Evolutionary conservation across 2,113 vertebrate genomes (phyloP).

Genomic region (Anguilla rostrata): DNA sequence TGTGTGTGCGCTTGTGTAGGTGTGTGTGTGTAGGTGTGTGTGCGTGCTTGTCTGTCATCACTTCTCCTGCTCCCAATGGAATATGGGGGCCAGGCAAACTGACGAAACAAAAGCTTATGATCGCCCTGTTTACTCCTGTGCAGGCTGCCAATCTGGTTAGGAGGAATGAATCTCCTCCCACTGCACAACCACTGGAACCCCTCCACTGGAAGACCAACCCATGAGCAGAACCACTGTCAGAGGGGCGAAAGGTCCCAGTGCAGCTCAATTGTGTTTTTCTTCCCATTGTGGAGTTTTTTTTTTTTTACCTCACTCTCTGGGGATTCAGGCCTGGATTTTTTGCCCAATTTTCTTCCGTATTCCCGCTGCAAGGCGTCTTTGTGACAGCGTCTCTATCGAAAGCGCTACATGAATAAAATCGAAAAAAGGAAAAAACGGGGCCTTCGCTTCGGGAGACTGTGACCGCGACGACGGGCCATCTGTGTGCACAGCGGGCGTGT

Average conservation of each 20-base stretch:
- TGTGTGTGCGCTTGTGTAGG: too few species aligned
- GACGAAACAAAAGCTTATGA: neutral
- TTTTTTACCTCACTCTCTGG: too few species aligned
- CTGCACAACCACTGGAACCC: neutral
- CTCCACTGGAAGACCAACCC: neutral
- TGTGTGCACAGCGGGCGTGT: neutral
- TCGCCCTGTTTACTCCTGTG: neutral
- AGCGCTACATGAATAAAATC: too few species aligned
- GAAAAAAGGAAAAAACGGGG: too few species aligned
- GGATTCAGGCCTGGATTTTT: too few species aligned
- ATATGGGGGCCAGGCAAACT: neutral
- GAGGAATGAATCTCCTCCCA: neutral
- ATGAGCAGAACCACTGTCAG: neutral
- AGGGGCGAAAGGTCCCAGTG: neutral
- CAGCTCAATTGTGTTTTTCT: too few species aligned
- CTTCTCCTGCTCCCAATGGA: neutral
- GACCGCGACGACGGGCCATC: neutral
- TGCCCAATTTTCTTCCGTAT: too few species aligned
- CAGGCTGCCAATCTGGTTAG: neutral
- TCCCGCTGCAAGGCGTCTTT: too few species aligned
- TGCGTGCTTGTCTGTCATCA: neutral
- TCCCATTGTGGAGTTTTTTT: too few species aligned
- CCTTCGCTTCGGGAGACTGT: neutral
- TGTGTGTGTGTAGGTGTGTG: too few species aligned
- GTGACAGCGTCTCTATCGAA: too few species aligned